phyloP scores from a whole-genome alignment of 2,797 vertebrate genomes.

The Parambassis ranga region DNA sequence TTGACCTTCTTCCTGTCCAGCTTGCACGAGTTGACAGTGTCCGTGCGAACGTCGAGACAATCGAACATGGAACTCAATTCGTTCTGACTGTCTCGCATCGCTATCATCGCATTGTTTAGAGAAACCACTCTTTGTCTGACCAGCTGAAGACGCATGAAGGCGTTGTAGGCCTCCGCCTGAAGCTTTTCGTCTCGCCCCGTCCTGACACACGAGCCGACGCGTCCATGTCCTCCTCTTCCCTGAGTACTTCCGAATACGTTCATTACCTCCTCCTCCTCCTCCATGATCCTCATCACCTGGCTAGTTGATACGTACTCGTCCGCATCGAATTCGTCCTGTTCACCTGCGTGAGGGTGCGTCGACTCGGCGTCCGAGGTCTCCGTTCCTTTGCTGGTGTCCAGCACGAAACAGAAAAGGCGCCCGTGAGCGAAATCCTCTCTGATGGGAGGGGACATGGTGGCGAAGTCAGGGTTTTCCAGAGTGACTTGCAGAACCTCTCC shows the following conservation, averaged over 20 bases:
- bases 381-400: neutral
- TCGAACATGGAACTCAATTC: neutral
- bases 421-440: slow-evolving; percentile 12
- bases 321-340: neutral
- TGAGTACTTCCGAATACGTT: neutral
- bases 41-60: neutral
- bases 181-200: neutral
- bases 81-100: neutral
- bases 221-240: neutral
- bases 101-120: slow-evolving; percentile 5
- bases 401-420: neutral
- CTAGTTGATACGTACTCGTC: neutral
- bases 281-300: neutral
- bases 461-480: neutral
- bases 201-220: too few relatives aligned
- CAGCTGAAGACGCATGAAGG: slow-evolving; percentile 6
- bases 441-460: neutral
- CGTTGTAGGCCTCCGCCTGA: neutral
- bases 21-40: neutral
- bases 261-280: neutral
- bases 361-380: neutral
- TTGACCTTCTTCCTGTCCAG: neutral
- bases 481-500: neutral
- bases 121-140: neutral
- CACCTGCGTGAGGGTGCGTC: too few relatives aligned